Percentiles rank a stretch among this genome's conserved stretches.
Conservation (phyloP, 2,888 invertebrate genomes). For the Coleophora deauratella region DNA sequence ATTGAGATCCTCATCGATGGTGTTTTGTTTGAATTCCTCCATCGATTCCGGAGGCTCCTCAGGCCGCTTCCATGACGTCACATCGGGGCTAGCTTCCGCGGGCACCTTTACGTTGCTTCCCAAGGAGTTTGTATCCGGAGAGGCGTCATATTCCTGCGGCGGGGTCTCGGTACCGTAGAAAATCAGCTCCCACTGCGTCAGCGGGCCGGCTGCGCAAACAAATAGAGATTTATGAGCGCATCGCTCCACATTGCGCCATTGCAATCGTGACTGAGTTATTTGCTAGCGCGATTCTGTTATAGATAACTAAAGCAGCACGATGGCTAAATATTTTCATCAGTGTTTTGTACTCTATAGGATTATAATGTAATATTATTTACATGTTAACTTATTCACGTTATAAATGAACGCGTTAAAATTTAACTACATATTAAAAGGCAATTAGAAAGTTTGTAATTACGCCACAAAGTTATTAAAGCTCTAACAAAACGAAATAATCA, state of each 20-base stretch:
- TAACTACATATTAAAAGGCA: no score
- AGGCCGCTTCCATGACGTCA: constrained; percentile 29
- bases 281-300: no score
- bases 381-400: no score
- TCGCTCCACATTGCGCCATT: no score
- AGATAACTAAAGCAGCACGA: no score
- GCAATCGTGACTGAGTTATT: no score
- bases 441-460: no score
- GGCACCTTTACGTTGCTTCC: constrained; percentile 33
- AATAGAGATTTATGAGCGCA: constrained; percentile 2
- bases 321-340: no score
- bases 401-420: no score
- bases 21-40: constrained; percentile 75
- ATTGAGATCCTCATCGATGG: constrained; percentile 71
- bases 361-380: no score
- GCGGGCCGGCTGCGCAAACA: constrained; percentile 67
- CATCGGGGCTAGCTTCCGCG: constrained; percentile 6
- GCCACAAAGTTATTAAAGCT: neutral
- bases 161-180: constrained; percentile 85
- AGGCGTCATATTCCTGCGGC: constrained; percentile 78
- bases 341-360: no score
- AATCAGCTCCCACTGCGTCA: constrained; percentile 87
- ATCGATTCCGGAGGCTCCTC: constrained; percentile 33
- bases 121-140: constrained; percentile 69
- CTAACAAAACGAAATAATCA: constrained; percentile 3